Conservation (phyloP, 2,113 vertebrate genomes). For the Cynopterus brachyotis region DNA sequence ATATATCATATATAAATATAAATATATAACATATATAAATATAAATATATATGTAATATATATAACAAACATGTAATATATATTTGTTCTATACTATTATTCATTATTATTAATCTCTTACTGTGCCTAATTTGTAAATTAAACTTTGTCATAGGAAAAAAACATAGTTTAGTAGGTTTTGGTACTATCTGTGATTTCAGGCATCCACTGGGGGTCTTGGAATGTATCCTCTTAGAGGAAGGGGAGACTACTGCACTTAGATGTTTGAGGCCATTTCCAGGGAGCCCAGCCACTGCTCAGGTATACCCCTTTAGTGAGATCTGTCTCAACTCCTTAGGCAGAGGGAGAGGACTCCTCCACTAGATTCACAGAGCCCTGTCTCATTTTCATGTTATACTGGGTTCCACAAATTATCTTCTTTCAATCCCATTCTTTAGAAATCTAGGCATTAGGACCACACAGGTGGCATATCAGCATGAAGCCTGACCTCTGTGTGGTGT, state of each 20-base stretch:
- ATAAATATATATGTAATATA: no score
- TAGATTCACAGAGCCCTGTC: neutral
- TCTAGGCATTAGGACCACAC: neutral
- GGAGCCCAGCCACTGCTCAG: neutral
- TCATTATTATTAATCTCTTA: neutral
- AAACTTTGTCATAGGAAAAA: neutral
- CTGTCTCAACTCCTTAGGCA: neutral
- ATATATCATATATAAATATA: no score
- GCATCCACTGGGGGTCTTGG: neutral
- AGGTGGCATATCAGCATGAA: neutral
- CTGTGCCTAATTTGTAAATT: neutral
- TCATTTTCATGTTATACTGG: neutral
- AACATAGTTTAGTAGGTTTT: neutral
- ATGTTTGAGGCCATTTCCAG: neutral
- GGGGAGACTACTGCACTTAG: neutral
- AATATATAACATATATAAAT: no score
- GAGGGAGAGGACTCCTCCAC: fast-evolving
- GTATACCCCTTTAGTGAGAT: neutral
- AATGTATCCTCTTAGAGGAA: no score
- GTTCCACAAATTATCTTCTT: neutral
- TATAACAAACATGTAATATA: no score
- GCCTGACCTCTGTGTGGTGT: neutral
- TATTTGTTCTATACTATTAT: neutral
- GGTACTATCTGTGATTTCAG: neutral
- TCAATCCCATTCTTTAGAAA: neutral